Conservation (phyloP, 2,888 invertebrate species). For the Ectropis crepuscularia region DNA sequence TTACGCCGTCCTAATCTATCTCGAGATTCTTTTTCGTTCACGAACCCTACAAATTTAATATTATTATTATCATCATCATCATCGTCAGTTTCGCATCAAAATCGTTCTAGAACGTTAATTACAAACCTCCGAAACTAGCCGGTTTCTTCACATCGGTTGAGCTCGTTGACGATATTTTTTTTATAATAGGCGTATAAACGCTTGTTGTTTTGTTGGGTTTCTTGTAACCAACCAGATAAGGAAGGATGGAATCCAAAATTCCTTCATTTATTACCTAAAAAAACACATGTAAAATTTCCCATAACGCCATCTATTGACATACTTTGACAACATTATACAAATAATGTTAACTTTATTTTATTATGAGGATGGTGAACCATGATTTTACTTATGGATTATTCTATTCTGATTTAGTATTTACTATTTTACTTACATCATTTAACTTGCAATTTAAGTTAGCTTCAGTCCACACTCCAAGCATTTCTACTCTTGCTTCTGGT, state of each 20-base stretch:
- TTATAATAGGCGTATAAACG: conserved; percentile 82
- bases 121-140: conserved; percentile 77
- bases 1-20: conserved; percentile 79
- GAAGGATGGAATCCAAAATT: conserved; percentile 91
- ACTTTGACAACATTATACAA: background rate
- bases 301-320: conserved; percentile 58
- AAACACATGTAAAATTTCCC: conserved; percentile 43
- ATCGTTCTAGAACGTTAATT: background rate
- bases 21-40: conserved; percentile 75
- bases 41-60: conserved; percentile 59
- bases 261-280: conserved; percentile 91
- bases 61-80: background rate
- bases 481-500: conserved; percentile 72
- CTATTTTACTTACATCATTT: conserved; percentile 69
- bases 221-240: conserved; percentile 87
- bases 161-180: conserved; percentile 68
- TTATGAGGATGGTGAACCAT: too few relatives aligned
- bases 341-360: background rate
- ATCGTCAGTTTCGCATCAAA: background rate
- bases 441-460: conserved; percentile 80
- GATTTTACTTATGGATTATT: too few relatives aligned
- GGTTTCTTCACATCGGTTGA: conserved; percentile 78
- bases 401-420: background rate
- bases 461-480: conserved; percentile 81
- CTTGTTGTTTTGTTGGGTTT: conserved; percentile 82